Evolutionary conservation across 2,113 vertebrate species (phyloP).

Genomic region (Dendrocopos noguchii): DNA sequence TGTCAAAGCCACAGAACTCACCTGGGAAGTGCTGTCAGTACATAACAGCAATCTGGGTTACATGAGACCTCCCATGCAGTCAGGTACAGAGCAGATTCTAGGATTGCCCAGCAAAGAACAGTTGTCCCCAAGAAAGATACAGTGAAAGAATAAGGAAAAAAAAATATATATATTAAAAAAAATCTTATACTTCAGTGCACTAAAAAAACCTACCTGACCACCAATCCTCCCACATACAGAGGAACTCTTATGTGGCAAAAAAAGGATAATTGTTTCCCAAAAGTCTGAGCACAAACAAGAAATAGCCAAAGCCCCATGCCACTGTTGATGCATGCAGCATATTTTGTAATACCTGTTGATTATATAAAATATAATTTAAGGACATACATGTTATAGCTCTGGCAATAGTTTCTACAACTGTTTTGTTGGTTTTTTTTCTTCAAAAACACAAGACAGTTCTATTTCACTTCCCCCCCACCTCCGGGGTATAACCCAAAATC

Average conservation of each 20-base stretch:
- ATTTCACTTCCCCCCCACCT: neutral
- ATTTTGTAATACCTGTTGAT: neutral
- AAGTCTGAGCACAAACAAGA: neutral
- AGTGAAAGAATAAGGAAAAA: neutral
- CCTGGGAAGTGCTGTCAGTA: neutral
- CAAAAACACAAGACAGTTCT: neutral
- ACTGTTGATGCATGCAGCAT: neutral
- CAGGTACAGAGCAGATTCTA: neutral
- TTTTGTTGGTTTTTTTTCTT: neutral
- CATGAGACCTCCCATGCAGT: accelerated
- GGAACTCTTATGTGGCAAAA: neutral
- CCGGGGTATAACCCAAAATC: neutral
- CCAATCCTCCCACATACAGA: accelerated
- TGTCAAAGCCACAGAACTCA: neutral
- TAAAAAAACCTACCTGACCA: neutral
- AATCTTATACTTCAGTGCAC: accelerated
- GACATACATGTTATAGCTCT: accelerated
- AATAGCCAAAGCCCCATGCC: neutral
- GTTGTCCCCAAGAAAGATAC: neutral
- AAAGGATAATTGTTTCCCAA: neutral
- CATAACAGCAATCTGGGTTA: neutral
- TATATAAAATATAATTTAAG: neutral
- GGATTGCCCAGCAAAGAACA: neutral
- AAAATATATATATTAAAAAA: too few species aligned
- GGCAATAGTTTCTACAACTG: neutral